Evolutionary conservation across 2,888 invertebrate species (phyloP), one percentile per base, ranked within the genome.

Genomic region (Yponomeuta malinellus): DNA sequence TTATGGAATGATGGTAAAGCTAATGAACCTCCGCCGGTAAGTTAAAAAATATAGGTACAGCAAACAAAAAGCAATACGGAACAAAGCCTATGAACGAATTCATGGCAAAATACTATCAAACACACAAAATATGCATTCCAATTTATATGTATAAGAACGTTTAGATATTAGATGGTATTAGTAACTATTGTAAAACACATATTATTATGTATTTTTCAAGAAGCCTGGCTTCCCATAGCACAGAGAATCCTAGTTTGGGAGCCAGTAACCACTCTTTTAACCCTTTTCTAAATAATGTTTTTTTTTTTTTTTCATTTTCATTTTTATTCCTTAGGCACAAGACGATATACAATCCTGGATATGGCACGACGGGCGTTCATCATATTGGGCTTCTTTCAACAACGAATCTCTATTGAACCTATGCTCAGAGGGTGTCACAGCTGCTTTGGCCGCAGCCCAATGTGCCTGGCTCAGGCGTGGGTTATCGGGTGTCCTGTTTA

Each of bases 1-100:
- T 84, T 97, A 10, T 98, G 98, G 98, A 85, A 80, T 37, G 92
- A 95, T 71, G 86, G 82, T 10, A 73, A 71, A 1, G 68, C 90
- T 88, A 74, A 90, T 73, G 75, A 78, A 10, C 69, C 70, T n/a
- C 77, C 77, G 37, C 64, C 69, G 72, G 79, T 80, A 72, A 74
- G 71, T 31, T 68, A 31, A 65, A 43, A 5, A 15, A 9, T 5
- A 48, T 1, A 69, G 23, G 23, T 10, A 8, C 6, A 43, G 43
- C 43, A 43, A 43, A 43, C 43, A 43, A 43, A 8, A 43, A 6
- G 43, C 8, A 8, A 48, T 10, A 48, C 31, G 63, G 63, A 37
- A 4, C 9, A 48, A n/a, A 52, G 48, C 43, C 31, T 12, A 15
- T 59, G 52, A 5, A 59, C 15, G 15, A 59, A 59, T 15, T 59